Conservation (phyloP, 2,797 vertebrate genomes). For the Cossypha dichroa region DNA sequence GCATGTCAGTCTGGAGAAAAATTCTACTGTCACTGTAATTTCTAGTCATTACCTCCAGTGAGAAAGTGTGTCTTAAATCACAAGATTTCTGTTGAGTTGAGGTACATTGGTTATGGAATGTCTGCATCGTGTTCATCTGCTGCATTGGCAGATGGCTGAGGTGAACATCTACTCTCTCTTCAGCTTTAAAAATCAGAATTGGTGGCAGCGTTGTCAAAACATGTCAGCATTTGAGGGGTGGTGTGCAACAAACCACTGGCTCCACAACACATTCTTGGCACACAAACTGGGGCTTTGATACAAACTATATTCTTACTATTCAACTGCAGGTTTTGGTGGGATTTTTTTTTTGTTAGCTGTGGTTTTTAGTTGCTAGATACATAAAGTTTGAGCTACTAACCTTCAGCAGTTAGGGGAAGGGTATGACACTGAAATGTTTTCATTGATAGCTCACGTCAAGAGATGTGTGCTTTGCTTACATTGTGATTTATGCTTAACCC, state of each 20-base stretch:
- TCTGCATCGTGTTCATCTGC: not conserved
- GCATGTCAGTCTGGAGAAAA: not conserved
- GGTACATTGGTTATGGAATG: not conserved
- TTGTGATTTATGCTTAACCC: not conserved
- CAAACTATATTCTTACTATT: not conserved
- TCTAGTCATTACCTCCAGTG: not conserved
- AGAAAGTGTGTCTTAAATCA: not conserved
- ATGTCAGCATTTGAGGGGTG: not conserved
- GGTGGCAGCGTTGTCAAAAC: not conserved
- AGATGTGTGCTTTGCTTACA: not conserved
- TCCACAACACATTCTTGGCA: not conserved
- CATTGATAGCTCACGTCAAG: not conserved
- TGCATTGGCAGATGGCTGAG: slow-evolving; percentile 11
- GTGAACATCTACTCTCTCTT: not conserved
- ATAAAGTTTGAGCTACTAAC: not conserved
- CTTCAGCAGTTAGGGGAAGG: not conserved
- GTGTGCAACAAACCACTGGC: not conserved
- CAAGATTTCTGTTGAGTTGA: not conserved
- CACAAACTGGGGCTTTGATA: not conserved
- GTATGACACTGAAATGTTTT: not conserved
- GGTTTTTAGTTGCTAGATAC: not conserved
- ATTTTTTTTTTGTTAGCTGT: not conserved
- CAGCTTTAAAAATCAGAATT: not conserved
- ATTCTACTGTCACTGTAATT: not conserved
- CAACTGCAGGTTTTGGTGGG: not conserved